Conservation (phyloP, 1,140 invertebrate genomes). For the Halictus rubicundus region DNA sequence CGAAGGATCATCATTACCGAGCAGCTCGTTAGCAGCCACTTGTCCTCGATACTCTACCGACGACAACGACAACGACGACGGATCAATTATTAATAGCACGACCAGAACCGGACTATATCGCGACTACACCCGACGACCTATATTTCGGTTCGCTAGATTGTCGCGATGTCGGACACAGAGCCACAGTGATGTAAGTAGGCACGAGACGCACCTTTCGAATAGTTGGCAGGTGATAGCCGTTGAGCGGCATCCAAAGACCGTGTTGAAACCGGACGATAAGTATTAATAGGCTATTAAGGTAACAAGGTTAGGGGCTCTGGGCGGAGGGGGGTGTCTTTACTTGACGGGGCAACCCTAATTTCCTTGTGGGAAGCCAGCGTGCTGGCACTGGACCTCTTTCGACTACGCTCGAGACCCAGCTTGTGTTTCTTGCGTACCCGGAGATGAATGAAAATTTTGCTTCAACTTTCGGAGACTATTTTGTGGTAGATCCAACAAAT, state of each 20-base stretch:
- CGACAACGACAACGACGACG: no score
- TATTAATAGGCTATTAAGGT: conserved; percentile 56
- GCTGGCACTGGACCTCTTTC: no score
- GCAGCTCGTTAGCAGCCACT: conserved; percentile 66
- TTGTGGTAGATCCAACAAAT: no score
- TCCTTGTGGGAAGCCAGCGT: not conserved
- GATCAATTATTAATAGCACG: conserved; percentile 66
- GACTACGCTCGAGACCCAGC: no score
- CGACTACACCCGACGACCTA: not conserved
- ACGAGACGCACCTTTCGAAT: conserved; percentile 34
- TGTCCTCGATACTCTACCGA: conserved; percentile 62
- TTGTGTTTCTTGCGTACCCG: no score
- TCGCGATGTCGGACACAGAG: conserved; percentile 2
- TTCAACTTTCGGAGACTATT: no score
- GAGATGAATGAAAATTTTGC: no score
- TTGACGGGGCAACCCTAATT: conserved; percentile 6
- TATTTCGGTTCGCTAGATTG: not conserved
- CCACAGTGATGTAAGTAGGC: conserved; percentile 34
- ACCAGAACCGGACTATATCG: not conserved
- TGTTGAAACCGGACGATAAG: conserved; percentile 44
- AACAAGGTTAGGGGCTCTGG: conserved; percentile 42
- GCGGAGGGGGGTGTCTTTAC: not conserved
- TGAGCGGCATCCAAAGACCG: conserved; percentile 47
- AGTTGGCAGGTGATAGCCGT: conserved; percentile 41
- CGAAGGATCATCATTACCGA: conserved; percentile 66